Evolutionary conservation across 2,888 invertebrate genomes (phyloP).

Genomic region (Panopea generosa): DNA sequence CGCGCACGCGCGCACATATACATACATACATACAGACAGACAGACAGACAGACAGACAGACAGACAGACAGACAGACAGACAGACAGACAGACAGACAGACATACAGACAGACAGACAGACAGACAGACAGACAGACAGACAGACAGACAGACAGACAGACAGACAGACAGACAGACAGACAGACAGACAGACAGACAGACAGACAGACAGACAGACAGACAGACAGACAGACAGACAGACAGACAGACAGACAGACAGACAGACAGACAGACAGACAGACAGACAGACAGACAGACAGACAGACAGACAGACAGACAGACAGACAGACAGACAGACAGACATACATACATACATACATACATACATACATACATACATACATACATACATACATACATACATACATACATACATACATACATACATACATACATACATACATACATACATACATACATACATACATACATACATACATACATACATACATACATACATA

Average conservation of each 20-base stretch:
- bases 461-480: slow-evolving; percentile 40
- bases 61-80: slow-evolving; percentile 22
- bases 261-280: slow-evolving; percentile 27
- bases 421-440: slow-evolving; percentile 28
- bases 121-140: slow-evolving; percentile 25
- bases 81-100: slow-evolving; percentile 29
- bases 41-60: slow-evolving; percentile 29
- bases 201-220: slow-evolving; percentile 25
- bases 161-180: slow-evolving; percentile 29
- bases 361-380: slow-evolving; percentile 20
- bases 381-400: slow-evolving; percentile 17
- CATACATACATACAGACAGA: slow-evolving; percentile 11
- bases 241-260: slow-evolving; percentile 20
- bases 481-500: slow-evolving; percentile 34
- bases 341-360: slow-evolving; percentile 10
- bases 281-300: slow-evolving; percentile 22
- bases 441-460: slow-evolving; percentile 41
- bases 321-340: slow-evolving; percentile 25
- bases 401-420: slow-evolving; percentile 23
- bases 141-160: slow-evolving; percentile 29
- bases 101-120: slow-evolving; percentile 28
- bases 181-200: slow-evolving; percentile 29
- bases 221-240: slow-evolving; percentile 28
- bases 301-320: slow-evolving; percentile 22
- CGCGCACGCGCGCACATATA: neutral